phyloP scores from a whole-genome alignment of 2,888 invertebrate species.

The Coelinius sp. region DNA sequence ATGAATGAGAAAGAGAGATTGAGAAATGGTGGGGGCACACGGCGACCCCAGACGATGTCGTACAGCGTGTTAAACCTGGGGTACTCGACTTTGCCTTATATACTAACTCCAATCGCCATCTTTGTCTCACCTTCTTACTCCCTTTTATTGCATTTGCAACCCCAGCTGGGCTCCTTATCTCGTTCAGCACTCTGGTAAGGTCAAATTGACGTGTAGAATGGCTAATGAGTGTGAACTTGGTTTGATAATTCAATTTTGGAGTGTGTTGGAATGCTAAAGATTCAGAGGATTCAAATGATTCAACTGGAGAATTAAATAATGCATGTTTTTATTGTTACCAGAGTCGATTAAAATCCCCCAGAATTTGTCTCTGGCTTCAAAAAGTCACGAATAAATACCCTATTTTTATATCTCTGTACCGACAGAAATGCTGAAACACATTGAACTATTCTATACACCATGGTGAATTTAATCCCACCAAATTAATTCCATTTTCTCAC shows the following conservation, averaged over 20 bases:
- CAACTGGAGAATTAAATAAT: no score
- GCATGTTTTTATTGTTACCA: no score
- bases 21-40: background rate
- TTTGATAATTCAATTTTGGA: conserved; percentile 15
- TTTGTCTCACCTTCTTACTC: conserved; percentile 12
- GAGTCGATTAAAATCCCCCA: no score
- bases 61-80: conserved; percentile 43
- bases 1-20: background rate
- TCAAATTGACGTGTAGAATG: conserved; percentile 32
- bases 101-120: conserved; percentile 8
- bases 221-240: conserved; percentile 26
- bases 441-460: no score
- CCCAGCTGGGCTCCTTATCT: conserved; percentile 27
- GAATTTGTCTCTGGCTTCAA: no score
- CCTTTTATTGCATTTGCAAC: conserved; percentile 26
- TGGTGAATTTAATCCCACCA: no score
- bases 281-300: background rate
- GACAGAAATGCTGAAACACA: no score
- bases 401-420: no score
- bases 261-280: background rate
- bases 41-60: conserved; percentile 35
- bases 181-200: conserved; percentile 10
- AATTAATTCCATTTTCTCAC: no score
- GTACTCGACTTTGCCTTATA: conserved; percentile 37
- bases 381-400: no score